Percentiles rank a stretch among this genome's conserved stretches.
These are phyloP conservation scores for Catostylus mosaicus DNA, from an alignment of 30 jellyfish, hydroid and myxozoan species.

Conservation along the genomic window DNA sequence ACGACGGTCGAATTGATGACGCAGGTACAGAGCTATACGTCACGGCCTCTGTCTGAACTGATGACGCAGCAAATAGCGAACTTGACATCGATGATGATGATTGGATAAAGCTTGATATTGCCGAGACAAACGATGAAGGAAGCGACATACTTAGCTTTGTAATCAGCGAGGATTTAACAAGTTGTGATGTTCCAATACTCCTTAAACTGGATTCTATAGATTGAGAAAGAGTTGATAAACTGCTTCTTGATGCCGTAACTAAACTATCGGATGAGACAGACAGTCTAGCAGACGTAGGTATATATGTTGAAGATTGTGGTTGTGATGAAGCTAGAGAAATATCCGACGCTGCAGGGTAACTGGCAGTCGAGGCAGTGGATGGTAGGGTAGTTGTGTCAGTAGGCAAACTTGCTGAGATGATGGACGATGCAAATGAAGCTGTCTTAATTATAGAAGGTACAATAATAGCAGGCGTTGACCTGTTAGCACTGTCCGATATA, in stretches of 20 bases:
- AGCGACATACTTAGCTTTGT: no score
- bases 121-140: neutral
- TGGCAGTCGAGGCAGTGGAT: neutral
- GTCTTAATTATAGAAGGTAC: no score
- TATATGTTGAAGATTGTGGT: no score
- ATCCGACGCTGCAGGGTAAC: neutral
- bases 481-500: no score
- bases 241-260: neutral
- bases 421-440: neutral
- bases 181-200: neutral
- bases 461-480: no score
- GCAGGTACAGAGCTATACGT: neutral
- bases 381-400: neutral
- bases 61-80: neutral
- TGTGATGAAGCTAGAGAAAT: no score
- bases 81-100: neutral
- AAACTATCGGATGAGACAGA: no score
- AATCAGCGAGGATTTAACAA: no score
- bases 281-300: no score
- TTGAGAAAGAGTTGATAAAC: no score
- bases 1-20: neutral
- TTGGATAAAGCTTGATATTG: neutral
- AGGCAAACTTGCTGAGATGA: neutral
- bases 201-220: no score
- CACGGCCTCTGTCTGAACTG: neutral